Evolutionary conservation across 2,888 invertebrate species (phyloP).

Genomic region (Gymnosoma rotundatum): DNA sequence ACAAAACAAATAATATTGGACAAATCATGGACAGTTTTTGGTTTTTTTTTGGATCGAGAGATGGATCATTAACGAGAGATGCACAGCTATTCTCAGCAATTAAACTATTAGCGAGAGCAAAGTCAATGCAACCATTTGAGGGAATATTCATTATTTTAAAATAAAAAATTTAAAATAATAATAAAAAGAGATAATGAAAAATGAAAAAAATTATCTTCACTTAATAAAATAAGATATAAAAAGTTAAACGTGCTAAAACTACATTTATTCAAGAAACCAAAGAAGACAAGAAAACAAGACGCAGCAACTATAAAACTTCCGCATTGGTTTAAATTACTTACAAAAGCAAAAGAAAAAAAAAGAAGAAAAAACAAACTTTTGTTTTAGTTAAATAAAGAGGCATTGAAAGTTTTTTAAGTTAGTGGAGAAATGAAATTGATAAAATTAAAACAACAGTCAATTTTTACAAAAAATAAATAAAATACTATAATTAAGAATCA

Average conservation of each 20-base stretch:
- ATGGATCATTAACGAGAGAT: too few species aligned
- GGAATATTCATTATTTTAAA: constrained; percentile 30
- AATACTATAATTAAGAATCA: too few species aligned
- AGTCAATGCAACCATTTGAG: constrained; percentile 53
- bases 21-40: background rate
- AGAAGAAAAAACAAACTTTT: constrained; percentile 11
- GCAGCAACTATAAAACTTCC: constrained; percentile 66
- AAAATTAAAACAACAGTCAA: too few species aligned
- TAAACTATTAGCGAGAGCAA: constrained; percentile 56
- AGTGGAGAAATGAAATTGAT: background rate
- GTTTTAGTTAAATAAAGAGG: constrained; percentile 42
- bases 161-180: background rate
- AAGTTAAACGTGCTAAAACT: constrained; percentile 54
- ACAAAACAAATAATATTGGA: constrained; percentile 11
- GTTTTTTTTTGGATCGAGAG: too few species aligned
- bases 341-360: constrained; percentile 19
- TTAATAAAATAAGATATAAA: background rate
- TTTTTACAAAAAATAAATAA: background rate
- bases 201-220: background rate
- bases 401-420: constrained; percentile 23
- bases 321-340: constrained; percentile 67
- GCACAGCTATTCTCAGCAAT: constrained; percentile 33
- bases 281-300: constrained; percentile 36
- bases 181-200: background rate
- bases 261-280: constrained; percentile 45